Evolutionary conservation across 2,113 vertebrate genomes (phyloP), one percentile per base, ranked within the genome.

Genomic region (Dicaeum eximium): DNA sequence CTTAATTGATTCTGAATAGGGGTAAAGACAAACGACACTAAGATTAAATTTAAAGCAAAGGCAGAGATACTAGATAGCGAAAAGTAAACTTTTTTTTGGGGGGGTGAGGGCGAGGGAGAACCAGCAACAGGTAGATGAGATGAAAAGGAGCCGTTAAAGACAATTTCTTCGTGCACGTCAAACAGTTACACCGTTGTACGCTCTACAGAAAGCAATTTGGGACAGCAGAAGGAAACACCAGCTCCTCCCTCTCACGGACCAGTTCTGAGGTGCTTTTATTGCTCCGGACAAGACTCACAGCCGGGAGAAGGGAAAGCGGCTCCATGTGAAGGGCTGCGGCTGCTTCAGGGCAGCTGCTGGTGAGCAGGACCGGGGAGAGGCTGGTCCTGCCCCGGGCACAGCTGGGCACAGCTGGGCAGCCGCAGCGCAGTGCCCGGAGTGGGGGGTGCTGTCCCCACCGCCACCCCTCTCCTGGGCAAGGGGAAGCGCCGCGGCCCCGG

Each of bases 321-420:
- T 72, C 3, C 22, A 1, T 4, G 18, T 0, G 5, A 13, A 9
- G 3, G 24, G 62, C 28, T 5, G 1, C n/a, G 18, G 80, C 35
- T n/a, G 2, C 38, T 38, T 38, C 38, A 38, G 9, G 38, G 1
- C n/a, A 20, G 80, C 35, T n/a, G 2, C 1, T 1, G 3, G 45
- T 2, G 27, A n/a, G 66, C 25, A 9, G 71, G 16, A 3, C 22
- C 16, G 11, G n/a, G 3, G 10, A 23, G 40, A 13, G 28, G 60
- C 66, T 4, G 65, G 2, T 28, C n/a, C 37, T 37, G 62, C 37
- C 10, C 37, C 5, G 23, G 42, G 33, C 53, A 44, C 38, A 27
- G 22, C 38, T 4, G 70, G 31, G 8, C 31, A 47, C 31, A 17
- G 62, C 40, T 11, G 50, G n/a, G 12, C 28, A 33, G 54, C 56